phyloP scores from a whole-genome alignment of 2,113 vertebrate genomes.

The Holacanthus passer region DNA sequence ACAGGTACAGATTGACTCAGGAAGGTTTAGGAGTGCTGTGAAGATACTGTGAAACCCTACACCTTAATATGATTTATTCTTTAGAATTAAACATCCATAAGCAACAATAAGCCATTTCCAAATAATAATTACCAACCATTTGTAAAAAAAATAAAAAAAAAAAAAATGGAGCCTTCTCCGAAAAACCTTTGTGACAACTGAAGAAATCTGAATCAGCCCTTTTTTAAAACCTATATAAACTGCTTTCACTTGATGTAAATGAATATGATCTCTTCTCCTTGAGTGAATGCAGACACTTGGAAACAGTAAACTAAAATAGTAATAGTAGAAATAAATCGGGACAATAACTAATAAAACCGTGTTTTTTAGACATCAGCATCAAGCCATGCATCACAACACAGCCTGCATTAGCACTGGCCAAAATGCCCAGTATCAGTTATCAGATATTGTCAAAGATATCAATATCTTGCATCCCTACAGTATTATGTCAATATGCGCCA shows the following conservation, averaged over 20 bases:
- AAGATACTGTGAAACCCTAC: neutral
- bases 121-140: neutral
- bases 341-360: neutral
- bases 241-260: neutral
- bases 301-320: conserved; percentile 7
- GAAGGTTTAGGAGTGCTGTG: neutral
- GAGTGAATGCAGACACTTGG: neutral
- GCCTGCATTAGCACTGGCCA: neutral
- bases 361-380: neutral
- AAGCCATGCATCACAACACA: neutral
- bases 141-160: neutral
- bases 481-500: neutral
- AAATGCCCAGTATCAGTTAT: neutral
- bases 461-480: neutral
- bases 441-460: neutral
- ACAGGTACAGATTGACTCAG: neutral
- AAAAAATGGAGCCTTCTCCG: neutral
- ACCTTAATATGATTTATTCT: neutral
- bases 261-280: neutral
- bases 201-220: neutral
- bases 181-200: neutral
- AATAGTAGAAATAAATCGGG: neutral
- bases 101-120: neutral
- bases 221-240: neutral
- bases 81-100: neutral